These are phyloP conservation scores for Alcedo atthis DNA, from an alignment of 2,797 vertebrate genomes.

Conservation along the genomic window DNA sequence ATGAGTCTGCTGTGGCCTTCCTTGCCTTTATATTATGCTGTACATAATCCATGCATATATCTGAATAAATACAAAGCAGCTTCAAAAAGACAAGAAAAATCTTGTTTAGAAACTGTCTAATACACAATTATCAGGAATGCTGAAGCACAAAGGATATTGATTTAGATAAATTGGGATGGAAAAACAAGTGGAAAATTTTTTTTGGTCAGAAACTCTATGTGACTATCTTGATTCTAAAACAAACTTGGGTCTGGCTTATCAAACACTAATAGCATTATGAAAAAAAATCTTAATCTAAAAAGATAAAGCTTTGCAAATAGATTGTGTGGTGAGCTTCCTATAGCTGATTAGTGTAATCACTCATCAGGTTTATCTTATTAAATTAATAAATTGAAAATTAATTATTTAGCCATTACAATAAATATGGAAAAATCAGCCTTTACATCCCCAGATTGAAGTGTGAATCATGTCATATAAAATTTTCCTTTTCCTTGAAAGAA, in stretches of 20 bases:
- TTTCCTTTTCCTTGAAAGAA: background rate
- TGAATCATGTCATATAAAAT: background rate
- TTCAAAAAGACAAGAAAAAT: background rate
- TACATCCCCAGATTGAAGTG: background rate
- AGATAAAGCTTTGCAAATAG: background rate
- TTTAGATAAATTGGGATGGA: background rate
- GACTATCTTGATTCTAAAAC: background rate
- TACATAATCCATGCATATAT: background rate
- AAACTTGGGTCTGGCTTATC: background rate
- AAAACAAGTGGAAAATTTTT: background rate
- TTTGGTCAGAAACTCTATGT: background rate
- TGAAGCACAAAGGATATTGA: background rate
- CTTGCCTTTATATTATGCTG: background rate
- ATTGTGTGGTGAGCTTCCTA: background rate
- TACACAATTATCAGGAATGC: background rate
- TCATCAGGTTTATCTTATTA: background rate
- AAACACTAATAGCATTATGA: background rate
- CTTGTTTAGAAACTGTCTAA: background rate
- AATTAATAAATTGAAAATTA: constrained; percentile 7
- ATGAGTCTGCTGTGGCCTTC: background rate
- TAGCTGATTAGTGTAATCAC: background rate
- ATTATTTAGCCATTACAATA: background rate
- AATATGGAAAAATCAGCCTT: background rate
- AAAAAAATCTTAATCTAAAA: background rate
- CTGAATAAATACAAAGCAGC: background rate